phyloP scores from a whole-genome alignment of 2,797 vertebrate species.

The Mallotus villosus region DNA sequence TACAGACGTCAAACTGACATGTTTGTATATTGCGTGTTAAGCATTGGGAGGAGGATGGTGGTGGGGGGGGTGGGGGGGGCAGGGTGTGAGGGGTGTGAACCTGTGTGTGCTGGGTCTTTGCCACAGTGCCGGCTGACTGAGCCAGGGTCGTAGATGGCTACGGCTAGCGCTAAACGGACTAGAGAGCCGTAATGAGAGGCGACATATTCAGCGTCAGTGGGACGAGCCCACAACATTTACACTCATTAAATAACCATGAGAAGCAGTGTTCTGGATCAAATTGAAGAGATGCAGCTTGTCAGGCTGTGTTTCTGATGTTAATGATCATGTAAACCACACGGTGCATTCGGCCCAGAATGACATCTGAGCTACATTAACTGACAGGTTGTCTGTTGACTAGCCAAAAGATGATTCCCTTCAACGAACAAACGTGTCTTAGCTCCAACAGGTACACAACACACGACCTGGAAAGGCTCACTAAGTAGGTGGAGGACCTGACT shows the following conservation, averaged over 20 bases:
- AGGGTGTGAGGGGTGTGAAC: too few species aligned
- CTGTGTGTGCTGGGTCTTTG: too few species aligned
- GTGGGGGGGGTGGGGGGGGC: too few species aligned
- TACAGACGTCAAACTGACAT: slow-evolving; percentile 10
- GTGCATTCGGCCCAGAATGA: slow-evolving; percentile 38
- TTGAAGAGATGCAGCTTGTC: slow-evolving; percentile 47
- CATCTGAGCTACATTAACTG: slow-evolving; percentile 25
- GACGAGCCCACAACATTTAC: slow-evolving; percentile 59
- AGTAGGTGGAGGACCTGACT: too few species aligned
- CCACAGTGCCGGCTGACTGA: too few species aligned
- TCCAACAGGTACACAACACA: too few species aligned
- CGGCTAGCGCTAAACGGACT: slow-evolving; percentile 16
- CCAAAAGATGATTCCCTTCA: background rate
- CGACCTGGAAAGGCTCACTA: too few species aligned
- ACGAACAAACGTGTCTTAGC: too few species aligned
- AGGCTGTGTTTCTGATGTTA: slow-evolving; percentile 50
- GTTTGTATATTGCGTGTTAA: slow-evolving; percentile 12
- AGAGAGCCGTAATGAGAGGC: slow-evolving; percentile 56
- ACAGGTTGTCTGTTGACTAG: slow-evolving; percentile 5
- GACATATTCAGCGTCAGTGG: slow-evolving; percentile 54
- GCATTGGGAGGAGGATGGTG: background rate
- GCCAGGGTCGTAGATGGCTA: background rate
- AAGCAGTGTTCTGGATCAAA: slow-evolving; percentile 33
- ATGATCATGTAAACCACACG: slow-evolving; percentile 53
- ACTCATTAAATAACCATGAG: slow-evolving; percentile 70